phyloP scores from a whole-genome alignment of 2,888 invertebrate genomes.

The Ophraella communa region DNA sequence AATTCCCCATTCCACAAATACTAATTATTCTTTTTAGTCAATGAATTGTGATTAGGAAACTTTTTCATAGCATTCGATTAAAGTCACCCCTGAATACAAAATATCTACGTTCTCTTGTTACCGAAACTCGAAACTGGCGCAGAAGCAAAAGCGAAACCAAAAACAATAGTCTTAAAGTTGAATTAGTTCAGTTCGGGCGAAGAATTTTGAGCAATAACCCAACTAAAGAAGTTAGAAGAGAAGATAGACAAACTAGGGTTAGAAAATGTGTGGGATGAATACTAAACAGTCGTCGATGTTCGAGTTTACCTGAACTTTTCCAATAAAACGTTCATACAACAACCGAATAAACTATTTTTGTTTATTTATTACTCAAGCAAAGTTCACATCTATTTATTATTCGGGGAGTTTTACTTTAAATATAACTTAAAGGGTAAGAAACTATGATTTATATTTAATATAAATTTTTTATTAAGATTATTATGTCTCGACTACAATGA shows the following conservation, averaged over 20 bases:
- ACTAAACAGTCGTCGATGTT: constrained; percentile 42
- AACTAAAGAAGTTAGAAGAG: constrained; percentile 57
- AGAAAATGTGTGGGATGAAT: constrained; percentile 48
- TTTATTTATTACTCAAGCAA: constrained; percentile 10
- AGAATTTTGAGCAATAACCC: constrained; percentile 61
- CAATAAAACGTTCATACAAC: constrained; percentile 44
- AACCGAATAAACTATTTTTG: constrained; percentile 33
- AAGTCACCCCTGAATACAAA: background rate
- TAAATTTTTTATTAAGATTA: too few relatives aligned
- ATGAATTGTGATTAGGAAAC: background rate
- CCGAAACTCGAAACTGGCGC: background rate
- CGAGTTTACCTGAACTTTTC: constrained; percentile 49
- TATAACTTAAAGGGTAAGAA: too few relatives aligned
- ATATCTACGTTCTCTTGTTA: constrained; percentile 16
- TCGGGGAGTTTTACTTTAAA: too few relatives aligned
- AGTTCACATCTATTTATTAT: background rate
- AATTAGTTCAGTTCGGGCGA: constrained; percentile 61
- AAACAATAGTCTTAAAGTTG: constrained; percentile 61
- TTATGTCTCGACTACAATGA: too few relatives aligned
- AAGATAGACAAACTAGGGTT: constrained; percentile 52
- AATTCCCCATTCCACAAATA: too few relatives aligned
- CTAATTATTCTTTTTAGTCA: too few relatives aligned
- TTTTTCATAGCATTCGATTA: background rate
- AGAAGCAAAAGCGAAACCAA: constrained; percentile 26
- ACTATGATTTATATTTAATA: too few relatives aligned